Evolutionary conservation across 2,888 invertebrate genomes (phyloP).

Genomic region (Trichopoda pennipes): DNA sequence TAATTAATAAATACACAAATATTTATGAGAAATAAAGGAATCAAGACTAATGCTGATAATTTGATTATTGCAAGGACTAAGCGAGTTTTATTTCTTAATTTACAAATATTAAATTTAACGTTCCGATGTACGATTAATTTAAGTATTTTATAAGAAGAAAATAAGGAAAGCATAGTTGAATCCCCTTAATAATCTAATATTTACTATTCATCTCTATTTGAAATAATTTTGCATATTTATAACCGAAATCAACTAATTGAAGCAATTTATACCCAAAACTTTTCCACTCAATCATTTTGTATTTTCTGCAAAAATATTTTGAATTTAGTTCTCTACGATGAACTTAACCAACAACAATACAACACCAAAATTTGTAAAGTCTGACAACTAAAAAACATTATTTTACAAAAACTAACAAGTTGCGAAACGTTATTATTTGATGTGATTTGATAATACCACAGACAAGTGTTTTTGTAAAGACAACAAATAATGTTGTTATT

Average conservation of each 20-base stretch:
- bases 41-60: too few relatives aligned
- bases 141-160: too few relatives aligned
- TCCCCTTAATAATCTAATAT: too few relatives aligned
- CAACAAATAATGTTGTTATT: constrained; percentile 13
- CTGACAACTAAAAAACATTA: constrained; percentile 2
- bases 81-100: background rate
- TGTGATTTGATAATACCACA: constrained; percentile 13
- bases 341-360: background rate
- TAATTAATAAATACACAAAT: background rate
- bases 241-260: too few relatives aligned
- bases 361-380: background rate
- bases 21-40: too few relatives aligned
- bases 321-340: background rate
- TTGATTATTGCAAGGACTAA: too few relatives aligned
- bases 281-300: background rate
- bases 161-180: too few relatives aligned
- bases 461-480: background rate
- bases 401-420: background rate
- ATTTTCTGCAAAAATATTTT: constrained; percentile 3
- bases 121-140: too few relatives aligned
- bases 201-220: too few relatives aligned
- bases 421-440: too few relatives aligned
- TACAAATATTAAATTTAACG: background rate
- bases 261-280: background rate
- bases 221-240: too few relatives aligned